Base-by-base conservation (phyloP, 2,888 invertebrate species). In the Rhogogaster chlorosoma region DNA sequence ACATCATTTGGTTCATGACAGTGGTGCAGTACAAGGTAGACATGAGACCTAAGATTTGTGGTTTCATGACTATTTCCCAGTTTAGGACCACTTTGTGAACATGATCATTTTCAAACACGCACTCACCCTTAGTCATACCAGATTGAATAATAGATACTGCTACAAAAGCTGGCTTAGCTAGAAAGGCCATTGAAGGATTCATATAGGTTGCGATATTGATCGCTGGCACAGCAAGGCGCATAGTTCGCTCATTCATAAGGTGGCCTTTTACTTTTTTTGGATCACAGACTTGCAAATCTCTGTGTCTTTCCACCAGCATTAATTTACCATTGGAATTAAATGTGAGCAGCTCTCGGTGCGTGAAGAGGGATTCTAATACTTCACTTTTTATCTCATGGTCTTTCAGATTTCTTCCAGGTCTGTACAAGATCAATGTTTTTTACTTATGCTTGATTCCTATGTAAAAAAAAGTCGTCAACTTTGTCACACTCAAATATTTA, bases 201-300 rank as follows among this genome's bases (percentile, higher is more conserved):
- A 96, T 95, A 90, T 97, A 97, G 87, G 97, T 94, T 91, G 97
- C 96, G 57, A 97, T 92, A 90, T 96, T 96, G 57, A 97, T 94
- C 80, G 96, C 94, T 0, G 97, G 96, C 42, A 97, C 95, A 0
- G 96, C 96, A 85, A 95, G 93, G 70, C 94, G 94, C 96, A 97
- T 96, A 0, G 96, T 96, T 87, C 95, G 94, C 12, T 96, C 95
- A 22, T 94, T 94, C 32, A 97, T 92, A 2, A 93, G 93, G 92
- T 97, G 96, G 2, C 96, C 97, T 70, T 93, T 93, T 10, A 93
- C 87, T 61, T 87, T 88, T 36, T 77, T 86, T 75, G 86, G 85
- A 84, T 89, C 89, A 1, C 87, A 87, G 29, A 87, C 78, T 70
- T 89, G 89, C 7, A 87, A 83, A 84, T 88, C 85, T 82, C 86